Conservation (phyloP, 2,888 invertebrate species). For the Stenurella melanura region DNA sequence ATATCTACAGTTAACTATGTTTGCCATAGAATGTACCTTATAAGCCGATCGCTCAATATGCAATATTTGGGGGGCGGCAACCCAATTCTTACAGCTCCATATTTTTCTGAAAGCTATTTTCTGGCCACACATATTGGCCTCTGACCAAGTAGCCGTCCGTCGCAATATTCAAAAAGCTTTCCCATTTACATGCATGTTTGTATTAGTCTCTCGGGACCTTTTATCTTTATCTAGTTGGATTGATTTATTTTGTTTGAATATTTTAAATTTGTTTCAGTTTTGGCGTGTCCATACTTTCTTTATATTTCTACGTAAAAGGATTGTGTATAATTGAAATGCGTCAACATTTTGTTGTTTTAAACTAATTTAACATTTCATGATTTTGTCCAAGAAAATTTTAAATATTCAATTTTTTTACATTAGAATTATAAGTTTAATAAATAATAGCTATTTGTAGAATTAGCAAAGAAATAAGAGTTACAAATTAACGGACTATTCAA, state of each 20-base stretch:
- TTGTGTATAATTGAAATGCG: no score
- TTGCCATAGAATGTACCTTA: conserved; percentile 15
- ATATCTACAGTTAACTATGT: neutral
- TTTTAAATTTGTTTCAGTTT: conserved; percentile 27
- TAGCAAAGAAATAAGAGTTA: no score
- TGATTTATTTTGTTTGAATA: conserved; percentile 50
- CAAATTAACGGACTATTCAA: no score
- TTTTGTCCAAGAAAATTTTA: no score
- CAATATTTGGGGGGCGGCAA: conserved; percentile 69
- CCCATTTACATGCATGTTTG: conserved; percentile 56
- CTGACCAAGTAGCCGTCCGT: conserved; percentile 62
- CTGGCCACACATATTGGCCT: conserved; percentile 71
- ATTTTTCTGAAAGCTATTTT: conserved; percentile 72
- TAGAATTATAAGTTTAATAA: no score
- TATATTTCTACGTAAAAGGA: neutral
- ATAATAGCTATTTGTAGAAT: no score
- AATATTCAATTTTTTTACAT: no score
- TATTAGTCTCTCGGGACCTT: conserved; percentile 48
- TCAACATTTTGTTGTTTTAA: no score
- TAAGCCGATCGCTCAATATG: conserved; percentile 60
- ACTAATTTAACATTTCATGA: no score
- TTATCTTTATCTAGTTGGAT: conserved; percentile 48
- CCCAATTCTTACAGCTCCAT: conserved; percentile 69
- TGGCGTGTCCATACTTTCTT: conserved; percentile 14
- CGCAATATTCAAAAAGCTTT: conserved; percentile 65